These are phyloP conservation scores for Clunio marinus DNA, from an alignment of 2,888 invertebrate genomes.

Conservation along the genomic window DNA sequence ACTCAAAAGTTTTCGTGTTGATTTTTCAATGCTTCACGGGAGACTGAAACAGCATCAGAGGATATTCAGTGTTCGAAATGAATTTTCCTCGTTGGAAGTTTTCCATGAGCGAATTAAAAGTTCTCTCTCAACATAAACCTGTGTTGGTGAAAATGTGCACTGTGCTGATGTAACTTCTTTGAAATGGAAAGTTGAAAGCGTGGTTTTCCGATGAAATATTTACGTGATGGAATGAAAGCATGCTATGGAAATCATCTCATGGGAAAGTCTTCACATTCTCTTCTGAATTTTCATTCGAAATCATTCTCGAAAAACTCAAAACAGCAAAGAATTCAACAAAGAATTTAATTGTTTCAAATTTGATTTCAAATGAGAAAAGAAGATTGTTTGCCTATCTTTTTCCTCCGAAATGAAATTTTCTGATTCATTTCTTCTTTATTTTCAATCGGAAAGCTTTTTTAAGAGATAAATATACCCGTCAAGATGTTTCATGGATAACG, in stretches of 20 bases:
- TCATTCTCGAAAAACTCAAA: too few species aligned
- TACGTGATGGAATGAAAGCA: conserved; percentile 2
- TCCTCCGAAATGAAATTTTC: too few species aligned
- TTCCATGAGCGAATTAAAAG: background rate
- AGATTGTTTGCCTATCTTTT: too few species aligned
- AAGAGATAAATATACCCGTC: too few species aligned
- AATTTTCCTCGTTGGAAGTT: conserved; percentile 16
- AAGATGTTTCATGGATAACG: background rate
- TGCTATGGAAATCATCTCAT: background rate
- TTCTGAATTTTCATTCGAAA: background rate
- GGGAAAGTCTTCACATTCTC: background rate
- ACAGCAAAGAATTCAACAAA: too few species aligned
- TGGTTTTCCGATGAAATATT: conserved; percentile 17
- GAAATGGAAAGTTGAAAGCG: conserved; percentile 8
- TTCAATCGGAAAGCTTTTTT: too few species aligned
- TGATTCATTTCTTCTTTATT: too few species aligned
- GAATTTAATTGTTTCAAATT: too few species aligned
- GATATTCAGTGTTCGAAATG: conserved; percentile 1
- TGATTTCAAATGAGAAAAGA: too few species aligned
- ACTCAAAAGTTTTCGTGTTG: conserved; percentile 29
- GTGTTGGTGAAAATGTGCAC: conserved; percentile 2
- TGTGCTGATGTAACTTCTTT: background rate
- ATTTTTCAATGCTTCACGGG: conserved; percentile 34
- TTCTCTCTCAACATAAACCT: background rate
- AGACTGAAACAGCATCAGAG: conserved; percentile 30